Base-by-base conservation (phyloP, 2,797 vertebrate species). In the Acestrorhynchus altus region DNA sequence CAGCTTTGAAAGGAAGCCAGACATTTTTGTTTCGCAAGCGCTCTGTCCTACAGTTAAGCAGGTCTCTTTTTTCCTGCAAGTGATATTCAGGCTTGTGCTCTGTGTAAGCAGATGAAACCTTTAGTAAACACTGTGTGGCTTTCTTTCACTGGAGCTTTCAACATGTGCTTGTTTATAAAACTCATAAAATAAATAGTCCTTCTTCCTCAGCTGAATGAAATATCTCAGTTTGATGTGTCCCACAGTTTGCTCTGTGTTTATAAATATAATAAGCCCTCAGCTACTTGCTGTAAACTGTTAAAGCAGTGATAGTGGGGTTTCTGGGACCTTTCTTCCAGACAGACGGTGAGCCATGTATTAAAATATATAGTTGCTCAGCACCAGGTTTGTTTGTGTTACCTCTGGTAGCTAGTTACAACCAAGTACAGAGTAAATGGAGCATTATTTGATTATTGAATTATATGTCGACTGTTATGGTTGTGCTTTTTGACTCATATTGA, bases 1-100 rank as follows among this genome's bases (percentile, higher is more conserved):
- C 10, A 47, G 18, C 64, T 67, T 49, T 75, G 83, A 78, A 84
- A 82, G 72, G 46, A n/a, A 2, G 51, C 81, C 83, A 68, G 64
- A 28, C 46, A 20, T 51, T 49, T 67, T 51, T 69, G 63, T 65
- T 65, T 65, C 24, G 63, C 22, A 65, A 65, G 63, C 22, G 26
- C 44, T 18, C 44, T 49, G 16, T 26, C 64, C 24, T 31, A n/a
- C 46, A 44, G 46, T 31, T 61, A n/a, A 20, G 18, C 46, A 49
- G 9, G 65, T 35, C 26, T 1, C n/a, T 68, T 68, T 31, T 51
- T 13, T 46, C 40, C 22, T 22, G 46, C 12, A 26, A 47, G 42
- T 26, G 42, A 47, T 66, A 28, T 66, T 26, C 42, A 66, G 64
- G 40, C 39, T 49, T 67, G 22, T 26, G 65, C 24, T 47, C 42